These are phyloP conservation scores for Brienomyrus brachyistius DNA, from an alignment of 2,113 vertebrate species.

Conservation along the genomic window DNA sequence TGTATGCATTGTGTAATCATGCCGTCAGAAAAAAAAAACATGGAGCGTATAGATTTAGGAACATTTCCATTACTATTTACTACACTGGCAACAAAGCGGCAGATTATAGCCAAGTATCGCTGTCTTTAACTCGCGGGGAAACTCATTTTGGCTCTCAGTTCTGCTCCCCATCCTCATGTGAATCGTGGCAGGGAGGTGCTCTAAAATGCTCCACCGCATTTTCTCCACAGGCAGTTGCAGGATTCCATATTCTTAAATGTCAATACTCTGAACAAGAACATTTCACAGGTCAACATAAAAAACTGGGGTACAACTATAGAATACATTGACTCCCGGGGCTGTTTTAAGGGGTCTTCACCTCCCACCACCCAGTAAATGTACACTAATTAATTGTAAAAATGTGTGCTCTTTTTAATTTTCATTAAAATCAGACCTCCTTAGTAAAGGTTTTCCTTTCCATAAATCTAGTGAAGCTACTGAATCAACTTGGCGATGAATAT, in stretches of 20 bases:
- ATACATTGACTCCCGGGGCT: background rate
- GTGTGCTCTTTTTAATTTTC: too few relatives aligned
- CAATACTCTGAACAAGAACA: slow-evolving; percentile 29
- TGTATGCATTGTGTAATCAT: slow-evolving; percentile 44
- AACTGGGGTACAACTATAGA: background rate
- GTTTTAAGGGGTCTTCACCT: background rate
- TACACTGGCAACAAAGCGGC: slow-evolving; percentile 55
- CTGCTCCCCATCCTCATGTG: slow-evolving; percentile 31
- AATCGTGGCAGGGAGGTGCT: slow-evolving; percentile 41
- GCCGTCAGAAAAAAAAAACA: slow-evolving; percentile 28
- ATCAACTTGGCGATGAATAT: too few relatives aligned
- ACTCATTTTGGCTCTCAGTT: slow-evolving; percentile 50
- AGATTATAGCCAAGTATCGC: slow-evolving; percentile 56
- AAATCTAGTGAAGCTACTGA: too few relatives aligned
- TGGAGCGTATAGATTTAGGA: slow-evolving; percentile 26
- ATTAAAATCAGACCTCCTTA: too few relatives aligned
- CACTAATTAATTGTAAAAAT: background rate
- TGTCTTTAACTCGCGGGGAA: slow-evolving; percentile 51
- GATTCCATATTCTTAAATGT: slow-evolving; percentile 42
- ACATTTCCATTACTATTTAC: slow-evolving; percentile 60
- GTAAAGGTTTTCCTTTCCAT: too few relatives aligned
- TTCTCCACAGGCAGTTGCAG: slow-evolving; percentile 32
- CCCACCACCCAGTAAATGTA: background rate
- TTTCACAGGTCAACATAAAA: slow-evolving; percentile 17
- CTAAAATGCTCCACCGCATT: slow-evolving; percentile 48